A percentile compares a stretch with the other conserved stretches of the same genome.
phyloP scores from a whole-genome alignment of 2,113 vertebrate genomes.

The Xiphorhynchus elegans region DNA sequence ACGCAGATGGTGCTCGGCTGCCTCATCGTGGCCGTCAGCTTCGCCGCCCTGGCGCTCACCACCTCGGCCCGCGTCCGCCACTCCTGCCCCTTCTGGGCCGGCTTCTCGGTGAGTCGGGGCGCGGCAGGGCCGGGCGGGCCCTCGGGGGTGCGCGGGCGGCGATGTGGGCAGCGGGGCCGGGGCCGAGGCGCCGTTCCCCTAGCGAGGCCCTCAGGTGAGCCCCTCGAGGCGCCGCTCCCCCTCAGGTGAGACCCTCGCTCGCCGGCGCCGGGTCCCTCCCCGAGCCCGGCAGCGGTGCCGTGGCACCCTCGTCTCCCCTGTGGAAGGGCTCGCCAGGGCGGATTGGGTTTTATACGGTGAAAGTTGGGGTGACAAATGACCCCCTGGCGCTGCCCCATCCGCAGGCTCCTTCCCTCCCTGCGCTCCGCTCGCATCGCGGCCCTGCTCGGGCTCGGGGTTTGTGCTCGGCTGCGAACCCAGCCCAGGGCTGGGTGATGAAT shows the following conservation, averaged over 20 bases:
- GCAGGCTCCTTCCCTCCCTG: accelerated
- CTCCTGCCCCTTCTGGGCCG: constrained; percentile 98
- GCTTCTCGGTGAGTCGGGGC: constrained; percentile 91
- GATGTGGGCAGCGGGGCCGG: not conserved
- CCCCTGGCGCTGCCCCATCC: not conserved
- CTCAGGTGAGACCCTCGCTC: too few species aligned
- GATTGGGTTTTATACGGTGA: accelerated
- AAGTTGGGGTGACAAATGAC: not conserved
- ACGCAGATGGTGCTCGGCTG: constrained; percentile 95
- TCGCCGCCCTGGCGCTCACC: constrained; percentile 94
- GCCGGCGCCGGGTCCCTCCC: too few species aligned
- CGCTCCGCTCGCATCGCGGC: not conserved
- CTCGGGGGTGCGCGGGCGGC: not conserved
- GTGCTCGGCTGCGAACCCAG: not conserved
- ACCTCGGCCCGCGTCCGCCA: constrained; percentile 94
- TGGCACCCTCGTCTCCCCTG: accelerated
- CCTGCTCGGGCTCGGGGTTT: not conserved
- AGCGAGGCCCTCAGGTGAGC: too few species aligned
- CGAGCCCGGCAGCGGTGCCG: not conserved
- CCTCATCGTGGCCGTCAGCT: constrained; percentile 95
- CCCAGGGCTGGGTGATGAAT: accelerated
- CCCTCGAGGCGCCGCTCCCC: too few species aligned
- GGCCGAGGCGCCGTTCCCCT: too few species aligned
- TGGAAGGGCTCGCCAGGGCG: accelerated
- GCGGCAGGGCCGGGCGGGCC: not conserved